Evolutionary conservation across 2,113 vertebrate genomes (phyloP), one percentile per base, ranked within the genome.

Genomic region (Dasyornis broadbenti): DNA sequence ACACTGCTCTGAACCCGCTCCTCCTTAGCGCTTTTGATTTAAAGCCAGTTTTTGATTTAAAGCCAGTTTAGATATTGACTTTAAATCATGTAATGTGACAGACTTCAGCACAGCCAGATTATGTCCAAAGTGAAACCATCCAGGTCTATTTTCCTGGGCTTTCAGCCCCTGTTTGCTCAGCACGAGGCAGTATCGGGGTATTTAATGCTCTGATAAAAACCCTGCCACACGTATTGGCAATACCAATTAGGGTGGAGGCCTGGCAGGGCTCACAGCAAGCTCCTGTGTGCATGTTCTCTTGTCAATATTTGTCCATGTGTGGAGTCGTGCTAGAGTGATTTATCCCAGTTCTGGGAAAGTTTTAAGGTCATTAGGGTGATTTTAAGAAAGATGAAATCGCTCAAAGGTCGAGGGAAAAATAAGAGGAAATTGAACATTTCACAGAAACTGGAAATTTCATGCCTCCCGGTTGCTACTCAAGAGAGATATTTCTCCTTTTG

Each of bases 131-230:
- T 76, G 57, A 78, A 63, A 44, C 45, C 12, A 45, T 24, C 61
- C 44, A 64, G 16, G 16, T 22, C 15, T 40, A 2, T 64, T 92
- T 89, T 85, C 70, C 66, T 56, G 19, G 27, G 27, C 26, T 94
- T 80, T 52, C 82, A 90, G 19, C n/a, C 54, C 54, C 57, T 94
- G 35, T 92, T 91, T 95, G 50, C 45, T 80, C 57, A 76, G 42
- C 39, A 28, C 13, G 68, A 85, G 45, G 39, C 50, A 85, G 65
- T 80, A 52, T 33, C 30, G 54, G 12, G 37, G 9, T n/a, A 37
- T 53, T 89, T 80, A 82, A 54, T 85, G 44, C 47, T 19, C 68
- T 86, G 75, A 91, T 83, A 93, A 95, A 91, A 69, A 56, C 3
- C 47, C 42, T 92, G 15, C n/a, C 20, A 40, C 57, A 30, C 1